Percentiles rank a stretch among this genome's conserved stretches.
Evolutionary conservation across 2,113 vertebrate genomes (phyloP).

Genomic region (Phycodurus eques): DNA sequence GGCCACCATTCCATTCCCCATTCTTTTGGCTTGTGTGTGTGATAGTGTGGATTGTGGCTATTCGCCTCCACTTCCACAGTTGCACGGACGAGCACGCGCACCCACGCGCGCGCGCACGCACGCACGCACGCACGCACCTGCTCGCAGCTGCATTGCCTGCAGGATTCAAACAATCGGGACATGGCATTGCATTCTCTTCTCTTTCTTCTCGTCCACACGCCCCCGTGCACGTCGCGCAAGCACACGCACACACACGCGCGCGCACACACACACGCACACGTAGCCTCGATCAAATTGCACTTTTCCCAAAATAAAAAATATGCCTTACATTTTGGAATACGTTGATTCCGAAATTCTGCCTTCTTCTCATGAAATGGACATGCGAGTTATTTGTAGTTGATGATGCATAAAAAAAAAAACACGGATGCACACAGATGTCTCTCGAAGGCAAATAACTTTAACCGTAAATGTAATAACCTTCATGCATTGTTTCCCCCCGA

Average conservation of each 20-base stretch:
- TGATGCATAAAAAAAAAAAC: slow-evolving; percentile 20
- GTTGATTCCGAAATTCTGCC: background rate
- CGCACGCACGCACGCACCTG: slow-evolving; percentile 57
- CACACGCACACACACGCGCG: slow-evolving; percentile 6
- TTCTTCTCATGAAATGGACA: background rate
- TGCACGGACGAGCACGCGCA: slow-evolving; percentile 23
- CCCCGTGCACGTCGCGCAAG: slow-evolving; percentile 1
- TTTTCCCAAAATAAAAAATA: slow-evolving; percentile 45
- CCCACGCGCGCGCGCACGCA: slow-evolving; percentile 26
- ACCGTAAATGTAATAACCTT: slow-evolving; percentile 19
- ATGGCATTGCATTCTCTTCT: slow-evolving; percentile 73
- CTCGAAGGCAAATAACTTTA: slow-evolving; percentile 14
- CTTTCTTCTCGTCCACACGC: slow-evolving; percentile 2
- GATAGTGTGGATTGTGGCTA: slow-evolving; percentile 24
- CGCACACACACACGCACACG: slow-evolving; percentile 24
- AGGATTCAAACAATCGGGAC: slow-evolving; percentile 87
- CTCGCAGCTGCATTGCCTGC: slow-evolving; percentile 97
- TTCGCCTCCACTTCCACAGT: slow-evolving; percentile 76
- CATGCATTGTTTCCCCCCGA: slow-evolving; percentile 10
- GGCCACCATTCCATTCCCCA: background rate
- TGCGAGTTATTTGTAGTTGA: slow-evolving; percentile 5
- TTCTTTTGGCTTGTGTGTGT: background rate
- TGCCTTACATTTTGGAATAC: slow-evolving; percentile 42
- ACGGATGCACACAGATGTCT: background rate
- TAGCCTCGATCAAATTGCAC: slow-evolving; percentile 61